phyloP scores from a whole-genome alignment of 2,113 vertebrate species.

The Pedionomus torquatus region DNA sequence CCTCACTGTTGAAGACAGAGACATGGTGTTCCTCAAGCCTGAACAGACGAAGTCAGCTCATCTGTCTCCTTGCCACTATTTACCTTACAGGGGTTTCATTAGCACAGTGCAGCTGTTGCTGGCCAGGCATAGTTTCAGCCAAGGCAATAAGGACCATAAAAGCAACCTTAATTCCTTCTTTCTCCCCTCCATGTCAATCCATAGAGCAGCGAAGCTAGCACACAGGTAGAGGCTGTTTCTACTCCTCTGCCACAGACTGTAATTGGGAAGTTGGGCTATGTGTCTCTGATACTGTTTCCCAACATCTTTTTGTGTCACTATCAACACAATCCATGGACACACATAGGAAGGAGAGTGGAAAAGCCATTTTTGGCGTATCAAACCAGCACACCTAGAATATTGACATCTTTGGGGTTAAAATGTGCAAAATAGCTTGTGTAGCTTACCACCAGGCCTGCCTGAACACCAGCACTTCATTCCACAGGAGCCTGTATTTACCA shows the following conservation, averaged over 20 bases:
- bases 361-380: not conserved
- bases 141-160: not conserved
- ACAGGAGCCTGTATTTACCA: accelerated
- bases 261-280: accelerated
- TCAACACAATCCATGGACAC: not conserved
- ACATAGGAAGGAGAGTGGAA: not conserved
- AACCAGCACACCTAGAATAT: not conserved
- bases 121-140: not conserved
- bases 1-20: not conserved
- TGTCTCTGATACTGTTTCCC: not conserved
- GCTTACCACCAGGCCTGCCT: not conserved
- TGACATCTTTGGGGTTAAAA: not conserved
- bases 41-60: not conserved
- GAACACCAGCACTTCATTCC: not conserved
- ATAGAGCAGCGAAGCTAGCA: not conserved
- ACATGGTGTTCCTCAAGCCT: not conserved
- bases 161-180: not conserved
- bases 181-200: not conserved
- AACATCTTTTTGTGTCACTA: not conserved
- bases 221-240: not conserved
- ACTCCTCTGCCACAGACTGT: not conserved
- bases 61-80: not conserved
- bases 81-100: not conserved
- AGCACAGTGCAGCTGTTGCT: not conserved
- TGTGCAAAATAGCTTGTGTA: not conserved